Percentiles rank a stretch among this genome's conserved stretches.
Conservation (phyloP, 2,888 invertebrate species). For the Phyllotreta striolata region DNA sequence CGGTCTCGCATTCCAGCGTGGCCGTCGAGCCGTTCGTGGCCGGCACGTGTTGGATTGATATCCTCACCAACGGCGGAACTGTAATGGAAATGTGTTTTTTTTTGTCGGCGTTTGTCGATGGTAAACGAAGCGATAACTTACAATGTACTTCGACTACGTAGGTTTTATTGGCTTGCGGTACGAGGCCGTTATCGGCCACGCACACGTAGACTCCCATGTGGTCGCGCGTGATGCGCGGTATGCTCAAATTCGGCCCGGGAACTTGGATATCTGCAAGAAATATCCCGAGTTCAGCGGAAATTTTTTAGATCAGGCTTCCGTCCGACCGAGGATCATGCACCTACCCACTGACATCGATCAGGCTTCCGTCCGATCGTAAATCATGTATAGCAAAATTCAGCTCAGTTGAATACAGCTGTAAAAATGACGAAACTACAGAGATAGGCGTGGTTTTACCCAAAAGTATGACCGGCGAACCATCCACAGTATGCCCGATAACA, state of each 20-base stretch:
- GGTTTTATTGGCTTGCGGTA: conserved; percentile 81
- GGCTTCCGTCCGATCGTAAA: too few species aligned
- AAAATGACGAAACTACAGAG: too few species aligned
- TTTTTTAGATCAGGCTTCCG: too few species aligned
- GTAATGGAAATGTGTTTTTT: background rate
- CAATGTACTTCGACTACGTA: conserved; percentile 90
- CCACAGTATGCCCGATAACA: too few species aligned
- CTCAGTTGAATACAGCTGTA: too few species aligned
- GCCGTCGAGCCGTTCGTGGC: conserved; percentile 75
- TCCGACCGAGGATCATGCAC: too few species aligned
- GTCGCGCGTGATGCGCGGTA: conserved; percentile 76
- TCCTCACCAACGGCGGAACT: conserved; percentile 87
- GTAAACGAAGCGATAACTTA: conserved; percentile 65
- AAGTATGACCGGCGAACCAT: too few species aligned
- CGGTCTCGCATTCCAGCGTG: conserved; percentile 83
- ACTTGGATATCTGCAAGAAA: conserved; percentile 71
- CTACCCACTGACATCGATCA: too few species aligned
- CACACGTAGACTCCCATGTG: conserved; percentile 82
- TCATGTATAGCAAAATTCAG: too few species aligned
- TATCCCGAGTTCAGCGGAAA: background rate
- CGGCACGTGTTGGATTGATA: conserved; percentile 78
- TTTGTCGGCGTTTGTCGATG: background rate
- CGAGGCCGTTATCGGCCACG: conserved; percentile 85
- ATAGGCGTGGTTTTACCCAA: too few species aligned
- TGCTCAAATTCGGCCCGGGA: conserved; percentile 79